These are phyloP conservation scores for Copsychus sechellarum DNA, from an alignment of 2,113 vertebrate genomes.

Conservation along the genomic window DNA sequence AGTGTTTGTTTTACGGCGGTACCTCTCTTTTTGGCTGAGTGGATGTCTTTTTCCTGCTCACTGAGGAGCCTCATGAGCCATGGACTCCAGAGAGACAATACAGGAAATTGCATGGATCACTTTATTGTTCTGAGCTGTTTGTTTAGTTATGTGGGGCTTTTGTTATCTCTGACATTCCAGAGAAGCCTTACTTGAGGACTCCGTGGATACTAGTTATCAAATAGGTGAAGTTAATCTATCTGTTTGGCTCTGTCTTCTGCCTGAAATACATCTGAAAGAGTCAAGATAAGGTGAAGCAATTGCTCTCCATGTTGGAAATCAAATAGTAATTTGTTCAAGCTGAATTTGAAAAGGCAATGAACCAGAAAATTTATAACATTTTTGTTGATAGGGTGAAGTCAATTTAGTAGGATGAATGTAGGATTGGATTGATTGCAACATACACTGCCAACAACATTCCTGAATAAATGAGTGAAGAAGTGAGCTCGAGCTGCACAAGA, in stretches of 20 bases:
- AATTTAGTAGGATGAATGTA: neutral
- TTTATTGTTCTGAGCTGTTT: conserved; percentile 56
- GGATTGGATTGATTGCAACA: neutral
- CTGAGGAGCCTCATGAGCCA: neutral
- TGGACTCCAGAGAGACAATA: neutral
- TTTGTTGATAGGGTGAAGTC: neutral
- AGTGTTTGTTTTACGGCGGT: neutral
- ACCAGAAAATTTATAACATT: neutral
- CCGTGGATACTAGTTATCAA: neutral
- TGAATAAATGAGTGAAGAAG: neutral
- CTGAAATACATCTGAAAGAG: neutral
- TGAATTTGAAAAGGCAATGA: neutral
- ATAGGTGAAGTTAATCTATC: neutral
- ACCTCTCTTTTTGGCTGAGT: neutral
- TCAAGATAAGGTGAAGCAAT: neutral
- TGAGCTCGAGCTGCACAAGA: neutral
- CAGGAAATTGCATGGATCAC: conserved; percentile 37
- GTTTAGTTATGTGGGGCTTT: conserved; percentile 26
- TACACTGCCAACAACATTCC: neutral
- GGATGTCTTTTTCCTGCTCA: neutral
- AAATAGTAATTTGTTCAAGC: neutral
- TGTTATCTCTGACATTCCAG: conserved; percentile 46
- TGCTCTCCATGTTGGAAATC: neutral
- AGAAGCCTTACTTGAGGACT: neutral
- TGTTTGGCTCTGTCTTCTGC: neutral